Percentiles rank a stretch among this genome's conserved stretches.
phyloP scores from a whole-genome alignment of 2,888 invertebrate species.

The Hypselothyrea guttata region DNA sequence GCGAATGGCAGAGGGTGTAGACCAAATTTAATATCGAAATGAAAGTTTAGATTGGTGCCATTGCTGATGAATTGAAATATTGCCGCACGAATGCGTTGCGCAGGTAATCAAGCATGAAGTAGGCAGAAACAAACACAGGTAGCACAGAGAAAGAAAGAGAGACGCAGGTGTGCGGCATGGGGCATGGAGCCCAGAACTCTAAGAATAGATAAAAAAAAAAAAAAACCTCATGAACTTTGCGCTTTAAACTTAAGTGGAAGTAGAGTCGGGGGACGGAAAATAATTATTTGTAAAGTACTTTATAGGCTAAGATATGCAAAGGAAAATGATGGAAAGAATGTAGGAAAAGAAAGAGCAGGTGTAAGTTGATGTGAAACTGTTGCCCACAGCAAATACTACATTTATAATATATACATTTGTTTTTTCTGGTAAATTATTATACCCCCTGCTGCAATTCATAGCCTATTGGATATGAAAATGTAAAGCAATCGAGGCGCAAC shows the following conservation, averaged over 20 bases:
- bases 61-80: slow-evolving; percentile 72
- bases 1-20: background rate
- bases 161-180: background rate
- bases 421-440: background rate
- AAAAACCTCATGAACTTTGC: slow-evolving; percentile 39
- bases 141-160: too few species aligned
- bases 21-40: slow-evolving; percentile 63
- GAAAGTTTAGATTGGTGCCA: slow-evolving; percentile 66
- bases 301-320: background rate
- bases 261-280: slow-evolving; percentile 9
- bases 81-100: slow-evolving; percentile 70
- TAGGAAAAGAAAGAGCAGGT: too few species aligned
- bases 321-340: too few species aligned
- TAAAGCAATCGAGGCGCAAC: slow-evolving; percentile 35
- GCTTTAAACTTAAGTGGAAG: slow-evolving; percentile 36
- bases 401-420: background rate
- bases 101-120: slow-evolving; percentile 71
- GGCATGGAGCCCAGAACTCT: background rate
- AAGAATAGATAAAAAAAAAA: slow-evolving; percentile 44
- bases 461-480: slow-evolving; percentile 26
- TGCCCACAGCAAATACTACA: too few species aligned
- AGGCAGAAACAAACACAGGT: slow-evolving; percentile 32
- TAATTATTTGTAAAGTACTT: background rate
- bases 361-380: too few species aligned
- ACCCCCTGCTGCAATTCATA: background rate